Evolutionary conservation across 1,140 invertebrate species (phyloP).

Genomic region (Drosophila sturtevanti): DNA sequence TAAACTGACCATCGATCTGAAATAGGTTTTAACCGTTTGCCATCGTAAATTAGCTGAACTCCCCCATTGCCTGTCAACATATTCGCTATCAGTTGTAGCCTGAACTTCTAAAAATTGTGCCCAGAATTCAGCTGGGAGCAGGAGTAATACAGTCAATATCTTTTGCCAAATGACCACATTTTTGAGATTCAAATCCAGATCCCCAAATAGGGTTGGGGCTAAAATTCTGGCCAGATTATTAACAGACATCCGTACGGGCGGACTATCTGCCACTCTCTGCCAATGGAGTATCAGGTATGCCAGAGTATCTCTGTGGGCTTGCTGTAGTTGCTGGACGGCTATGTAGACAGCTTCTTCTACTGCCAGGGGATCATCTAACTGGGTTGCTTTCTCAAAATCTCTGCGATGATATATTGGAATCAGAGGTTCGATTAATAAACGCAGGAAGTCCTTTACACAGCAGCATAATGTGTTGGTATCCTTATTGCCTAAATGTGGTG

Average conservation of each 20-base stretch:
- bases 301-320: conserved; percentile 93
- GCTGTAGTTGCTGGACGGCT: conserved; percentile 89
- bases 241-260: conserved; percentile 90
- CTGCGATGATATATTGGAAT: conserved; percentile 88
- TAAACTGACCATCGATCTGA: conserved; percentile 62
- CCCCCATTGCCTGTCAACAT: conserved; percentile 46
- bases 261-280: conserved; percentile 86
- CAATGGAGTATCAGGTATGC: conserved; percentile 93
- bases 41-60: conserved; percentile 44
- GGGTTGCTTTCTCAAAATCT: conserved; percentile 88
- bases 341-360: conserved; percentile 84
- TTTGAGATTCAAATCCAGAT: conserved; percentile 82
- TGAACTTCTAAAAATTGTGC: conserved; percentile 62
- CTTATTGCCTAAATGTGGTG: conserved; percentile 87
- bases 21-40: conserved; percentile 61
- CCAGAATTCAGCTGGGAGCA: conserved; percentile 55
- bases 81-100: conserved; percentile 27
- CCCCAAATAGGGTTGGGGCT: conserved; percentile 88
- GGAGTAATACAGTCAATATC: conserved; percentile 43
- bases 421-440: conserved; percentile 90
- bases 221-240: conserved; percentile 91
- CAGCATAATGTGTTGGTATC: conserved; percentile 93
- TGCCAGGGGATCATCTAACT: conserved; percentile 80
- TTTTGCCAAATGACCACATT: conserved; percentile 59
- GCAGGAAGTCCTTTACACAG: conserved; percentile 93